Evolutionary conservation across 92 coral and sea anemone genomes (phyloP), one percentile per base, ranked within the genome.

Genomic region (Muricea muricata): DNA sequence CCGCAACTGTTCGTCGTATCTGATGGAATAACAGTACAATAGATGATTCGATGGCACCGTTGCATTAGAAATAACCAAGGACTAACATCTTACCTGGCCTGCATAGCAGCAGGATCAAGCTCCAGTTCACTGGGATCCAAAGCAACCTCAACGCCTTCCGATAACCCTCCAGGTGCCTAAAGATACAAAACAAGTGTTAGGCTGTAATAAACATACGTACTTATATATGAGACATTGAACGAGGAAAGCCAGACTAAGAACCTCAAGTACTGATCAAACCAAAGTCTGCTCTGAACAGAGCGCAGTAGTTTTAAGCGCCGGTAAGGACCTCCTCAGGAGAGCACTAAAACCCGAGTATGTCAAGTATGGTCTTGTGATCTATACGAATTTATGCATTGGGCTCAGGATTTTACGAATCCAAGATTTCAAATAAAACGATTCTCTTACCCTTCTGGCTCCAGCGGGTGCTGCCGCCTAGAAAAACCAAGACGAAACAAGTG

Each of bases 81-180:
- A 11, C 26, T 9, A 37, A 37, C 42, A 37, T 37, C 42, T 58
- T 88, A 97, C 99, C 99, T 92, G 60, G 99, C 99, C 74, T 97
- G 99, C 99, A 97, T 97, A n/a, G 99, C 99, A 33, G 97, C 95
- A 20, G 99, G 98, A 67, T 97, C 99, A 42, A 97, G 87, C 83
- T 97, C 99, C 87, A 97, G 55, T 79, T 97, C 99, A 80, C 99
- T 97, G 20, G 99, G 99, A 75, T 97, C 99, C 60, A 97, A 87
- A 21, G 99, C 99, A 32, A 97, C 99, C 73, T 97, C 98, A 24
- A 97, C 89, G 48, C 99, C 99, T 56, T 97, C 98, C 32, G 98
- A 92, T 56, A 87, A 76, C 13, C 94, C 93, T 15, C 93, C 93
- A 18, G 88, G 98, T 70, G 88, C 91, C 99, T 97, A 90, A 65